Conservation (phyloP, 2,888 invertebrate species). For the Drosophila austrosaltans region DNA sequence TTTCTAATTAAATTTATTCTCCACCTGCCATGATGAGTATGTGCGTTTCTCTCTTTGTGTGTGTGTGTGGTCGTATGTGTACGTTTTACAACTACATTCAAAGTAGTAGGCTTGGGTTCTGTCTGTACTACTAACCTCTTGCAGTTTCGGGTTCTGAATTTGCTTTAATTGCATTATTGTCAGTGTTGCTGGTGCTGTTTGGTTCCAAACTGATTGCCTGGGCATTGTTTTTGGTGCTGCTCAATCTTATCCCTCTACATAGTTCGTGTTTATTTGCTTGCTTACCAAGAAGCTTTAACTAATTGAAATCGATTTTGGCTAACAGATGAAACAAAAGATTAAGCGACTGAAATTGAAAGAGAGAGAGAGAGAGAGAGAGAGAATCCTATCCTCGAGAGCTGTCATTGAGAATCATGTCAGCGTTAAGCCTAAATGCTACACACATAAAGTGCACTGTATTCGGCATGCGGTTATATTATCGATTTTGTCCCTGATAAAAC, state of each 20-base stretch:
- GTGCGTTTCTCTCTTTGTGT: background rate
- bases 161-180: constrained; percentile 71
- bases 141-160: constrained; percentile 69
- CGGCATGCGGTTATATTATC: constrained; percentile 52
- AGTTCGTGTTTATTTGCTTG: constrained; percentile 62
- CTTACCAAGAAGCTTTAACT: constrained; percentile 58
- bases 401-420: constrained; percentile 54
- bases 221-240: constrained; percentile 44
- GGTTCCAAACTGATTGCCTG: constrained; percentile 42
- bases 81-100: constrained; percentile 57
- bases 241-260: constrained; percentile 45
- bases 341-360: background rate
- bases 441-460: constrained; percentile 33
- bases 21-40: constrained; percentile 12
- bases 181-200: constrained; percentile 42
- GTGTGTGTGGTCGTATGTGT: constrained; percentile 48
- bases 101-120: constrained; percentile 45
- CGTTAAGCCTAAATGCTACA: constrained; percentile 52
- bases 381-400: constrained; percentile 31
- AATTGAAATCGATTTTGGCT: constrained; percentile 71
- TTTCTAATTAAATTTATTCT: too few species aligned
- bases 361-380: constrained; percentile 9
- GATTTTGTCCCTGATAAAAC: constrained; percentile 57
- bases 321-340: constrained; percentile 30
- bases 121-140: constrained; percentile 67